Evolutionary conservation across 1,140 invertebrate species (phyloP).

Genomic region (Cylas formicarius): DNA sequence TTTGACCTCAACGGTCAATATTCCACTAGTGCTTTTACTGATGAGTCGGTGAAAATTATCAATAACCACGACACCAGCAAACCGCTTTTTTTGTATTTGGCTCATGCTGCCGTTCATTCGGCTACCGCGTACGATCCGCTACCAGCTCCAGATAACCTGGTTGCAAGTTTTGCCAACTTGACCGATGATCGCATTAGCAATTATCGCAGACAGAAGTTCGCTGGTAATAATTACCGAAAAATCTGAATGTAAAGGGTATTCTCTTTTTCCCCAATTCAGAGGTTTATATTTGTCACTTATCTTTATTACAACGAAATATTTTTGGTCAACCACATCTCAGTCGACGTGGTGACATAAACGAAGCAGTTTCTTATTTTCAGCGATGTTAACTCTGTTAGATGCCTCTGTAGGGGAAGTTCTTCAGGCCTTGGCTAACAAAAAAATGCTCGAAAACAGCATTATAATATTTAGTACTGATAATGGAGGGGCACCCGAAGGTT

Average conservation of each 20-base stretch:
- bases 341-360: too few relatives aligned
- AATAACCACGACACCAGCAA: conserved; percentile 53
- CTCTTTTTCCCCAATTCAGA: too few relatives aligned
- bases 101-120: too few relatives aligned
- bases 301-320: too few relatives aligned
- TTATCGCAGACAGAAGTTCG: conserved; percentile 65
- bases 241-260: too few relatives aligned
- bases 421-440: conserved; percentile 51
- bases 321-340: conserved; percentile 57
- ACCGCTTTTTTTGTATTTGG: conserved; percentile 77
- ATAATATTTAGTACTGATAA: conserved; percentile 84
- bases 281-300: too few relatives aligned
- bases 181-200: too few relatives aligned
- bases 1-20: conserved; percentile 73
- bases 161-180: conserved; percentile 65
- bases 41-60: conserved; percentile 63
- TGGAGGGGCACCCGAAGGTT: conserved; percentile 75
- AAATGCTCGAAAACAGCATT: conserved; percentile 70
- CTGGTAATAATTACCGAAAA: conserved; percentile 50
- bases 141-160: conserved; percentile 63
- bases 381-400: conserved; percentile 73
- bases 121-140: conserved; percentile 73
- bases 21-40: conserved; percentile 74
- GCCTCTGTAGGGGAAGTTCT: conserved; percentile 75
- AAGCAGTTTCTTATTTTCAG: too few relatives aligned